Conservation (phyloP, 2,888 invertebrate genomes). For the Uropetala carovei region DNA sequence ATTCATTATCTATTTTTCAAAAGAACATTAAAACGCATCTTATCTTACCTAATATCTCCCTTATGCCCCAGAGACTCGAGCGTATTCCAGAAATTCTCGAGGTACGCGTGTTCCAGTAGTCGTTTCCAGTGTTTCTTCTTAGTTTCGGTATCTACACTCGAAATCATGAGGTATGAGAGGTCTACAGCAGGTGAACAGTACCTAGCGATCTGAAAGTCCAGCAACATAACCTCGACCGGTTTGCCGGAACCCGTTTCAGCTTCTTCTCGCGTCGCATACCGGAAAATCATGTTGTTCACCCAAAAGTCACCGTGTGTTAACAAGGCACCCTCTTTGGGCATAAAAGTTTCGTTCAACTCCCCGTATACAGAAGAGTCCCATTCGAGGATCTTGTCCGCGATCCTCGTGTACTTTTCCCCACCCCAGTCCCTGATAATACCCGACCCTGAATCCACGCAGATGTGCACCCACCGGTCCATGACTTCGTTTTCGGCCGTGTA, state of each 20-base stretch:
- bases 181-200: slow-evolving; percentile 32
- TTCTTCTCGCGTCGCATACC: not conserved
- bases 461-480: not conserved
- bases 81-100: slow-evolving; percentile 64
- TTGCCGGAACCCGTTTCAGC: not conserved
- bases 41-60: not conserved
- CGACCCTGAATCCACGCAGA: not conserved
- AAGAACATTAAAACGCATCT: too few species aligned
- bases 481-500: not conserved
- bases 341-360: not conserved
- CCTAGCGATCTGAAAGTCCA: slow-evolving; percentile 56
- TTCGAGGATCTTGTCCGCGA: not conserved
- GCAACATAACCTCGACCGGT: slow-evolving; percentile 23
- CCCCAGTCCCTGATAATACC: not conserved
- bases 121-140: slow-evolving; percentile 65
- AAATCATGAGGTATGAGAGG: slow-evolving; percentile 41
- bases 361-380: not conserved
- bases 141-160: not conserved
- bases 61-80: slow-evolving; percentile 62
- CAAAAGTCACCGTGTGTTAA: slow-evolving; percentile 66
- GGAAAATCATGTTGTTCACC: slow-evolving; percentile 67
- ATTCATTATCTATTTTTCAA: too few species aligned
- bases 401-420: not conserved
- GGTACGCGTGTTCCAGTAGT: slow-evolving; percentile 66
- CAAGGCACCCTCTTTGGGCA: slow-evolving; percentile 26